Evolutionary conservation across 2,113 vertebrate species (phyloP), one percentile per base, ranked within the genome.

Genomic region (Hippocampus abdominalis): DNA sequence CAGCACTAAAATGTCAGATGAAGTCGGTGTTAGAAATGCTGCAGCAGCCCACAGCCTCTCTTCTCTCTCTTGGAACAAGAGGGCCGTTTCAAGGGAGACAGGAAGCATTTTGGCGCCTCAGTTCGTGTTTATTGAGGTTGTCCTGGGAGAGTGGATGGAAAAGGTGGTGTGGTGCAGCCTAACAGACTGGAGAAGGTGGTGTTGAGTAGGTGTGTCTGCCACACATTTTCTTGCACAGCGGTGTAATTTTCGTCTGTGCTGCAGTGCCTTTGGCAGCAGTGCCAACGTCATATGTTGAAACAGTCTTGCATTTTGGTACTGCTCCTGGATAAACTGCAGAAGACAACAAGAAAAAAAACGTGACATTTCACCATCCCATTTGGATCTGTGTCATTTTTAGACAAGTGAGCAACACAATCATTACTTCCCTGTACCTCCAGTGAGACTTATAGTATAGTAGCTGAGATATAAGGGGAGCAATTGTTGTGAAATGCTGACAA

Each of bases 51-150:
- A 25, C 9, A 8, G 27, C 57, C 75, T 59, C 57, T 6, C 53
- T 8, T 21, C 67, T 63, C 54, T 72, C 56, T 72, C 74, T 85
- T 63, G 76, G 74, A 86, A 89, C 73, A 75, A 74, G 82, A 79
- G 74, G 71, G 82, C 78, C 76, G 69, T 80, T 88, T 81, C 66
- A 75, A 74, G 78, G 74, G 77, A 84, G 81, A 81, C 75, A 73
- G 87, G 83, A 90, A 88, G 84, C 81, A 72, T 54, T 69, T 77
- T 64, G 88, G 85, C 77, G 86, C 75, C 87, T 85, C 81, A 87
- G 83, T 90, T 90, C 84, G 87, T 90, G 85, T 89, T 86, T 86
- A 73, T 83, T 2, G 42, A 75, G 78, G 81, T 88, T 87, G 74
- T 83, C 82, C 59, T 66, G 62, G 57, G 20, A 64, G 78, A 68